Evolutionary conservation across 1,140 invertebrate genomes (phyloP).

Genomic region (Drosophila eugracilis): DNA sequence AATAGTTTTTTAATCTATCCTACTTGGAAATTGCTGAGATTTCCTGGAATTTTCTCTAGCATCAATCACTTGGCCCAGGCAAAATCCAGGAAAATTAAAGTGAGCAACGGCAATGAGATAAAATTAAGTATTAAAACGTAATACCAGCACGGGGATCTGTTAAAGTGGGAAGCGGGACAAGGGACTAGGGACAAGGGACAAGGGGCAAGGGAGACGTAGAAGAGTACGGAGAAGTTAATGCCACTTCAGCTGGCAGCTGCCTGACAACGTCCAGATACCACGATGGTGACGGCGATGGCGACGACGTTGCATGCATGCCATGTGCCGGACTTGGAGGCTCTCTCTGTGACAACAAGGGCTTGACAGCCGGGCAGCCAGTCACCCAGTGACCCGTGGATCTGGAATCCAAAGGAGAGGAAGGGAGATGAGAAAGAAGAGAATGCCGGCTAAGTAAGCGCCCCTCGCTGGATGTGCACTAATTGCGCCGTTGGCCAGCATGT

Average conservation of each 20-base stretch:
- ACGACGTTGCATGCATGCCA: conserved; percentile 67
- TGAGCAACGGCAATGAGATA: conserved; percentile 24
- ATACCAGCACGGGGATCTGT: conserved; percentile 34
- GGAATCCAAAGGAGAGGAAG: background rate
- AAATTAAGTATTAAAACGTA: conserved; percentile 45
- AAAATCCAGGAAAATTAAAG: conserved; percentile 70
- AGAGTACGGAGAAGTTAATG: conserved; percentile 63
- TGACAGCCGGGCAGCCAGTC: conserved; percentile 50
- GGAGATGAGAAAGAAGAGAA: conserved; percentile 7
- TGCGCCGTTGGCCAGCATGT: conserved; percentile 73
- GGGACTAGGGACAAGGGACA: background rate
- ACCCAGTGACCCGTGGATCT: conserved; percentile 4
- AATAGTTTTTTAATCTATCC: background rate
- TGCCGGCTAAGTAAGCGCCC: conserved; percentile 53
- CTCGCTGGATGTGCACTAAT: conserved; percentile 75
- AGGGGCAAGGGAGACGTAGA: background rate
- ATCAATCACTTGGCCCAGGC: conserved; percentile 10
- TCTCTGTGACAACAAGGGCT: conserved; percentile 35
- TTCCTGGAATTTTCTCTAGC: background rate
- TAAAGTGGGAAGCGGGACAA: conserved; percentile 1
- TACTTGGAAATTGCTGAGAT: background rate
- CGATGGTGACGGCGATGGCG: conserved; percentile 30
- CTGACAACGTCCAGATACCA: conserved; percentile 78
- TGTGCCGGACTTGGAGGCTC: conserved; percentile 44
- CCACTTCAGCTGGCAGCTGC: conserved; percentile 80